phyloP scores from a whole-genome alignment of 2,797 vertebrate species.

The Octomys mimax region DNA sequence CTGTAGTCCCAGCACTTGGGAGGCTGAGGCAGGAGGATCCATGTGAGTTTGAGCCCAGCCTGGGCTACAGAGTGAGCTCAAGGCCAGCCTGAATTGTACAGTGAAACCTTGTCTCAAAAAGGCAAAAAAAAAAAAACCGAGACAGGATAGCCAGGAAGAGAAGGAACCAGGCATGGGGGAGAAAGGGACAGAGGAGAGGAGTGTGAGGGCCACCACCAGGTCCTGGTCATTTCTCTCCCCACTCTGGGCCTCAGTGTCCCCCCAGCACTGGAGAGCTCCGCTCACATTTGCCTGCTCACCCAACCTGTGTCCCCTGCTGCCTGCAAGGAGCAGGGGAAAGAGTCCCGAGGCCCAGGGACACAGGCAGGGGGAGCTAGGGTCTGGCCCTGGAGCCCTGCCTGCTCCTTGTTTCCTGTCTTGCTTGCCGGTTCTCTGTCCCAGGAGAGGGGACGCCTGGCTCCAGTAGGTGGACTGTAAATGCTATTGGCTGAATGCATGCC shows the following conservation, averaged over 20 bases:
- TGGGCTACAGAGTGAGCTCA: too few relatives aligned
- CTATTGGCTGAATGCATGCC: background rate
- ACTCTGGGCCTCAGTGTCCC: background rate
- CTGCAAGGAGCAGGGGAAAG: background rate
- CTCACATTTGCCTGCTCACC: too few relatives aligned
- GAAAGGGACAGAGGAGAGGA: background rate
- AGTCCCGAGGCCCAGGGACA: background rate
- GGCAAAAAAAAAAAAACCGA: too few relatives aligned
- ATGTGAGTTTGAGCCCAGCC: too few relatives aligned
- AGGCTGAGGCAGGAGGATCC: too few relatives aligned
- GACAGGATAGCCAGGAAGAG: background rate
- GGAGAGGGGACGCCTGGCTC: background rate
- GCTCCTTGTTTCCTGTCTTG: background rate
- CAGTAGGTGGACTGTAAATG: background rate
- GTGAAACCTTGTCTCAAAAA: too few relatives aligned
- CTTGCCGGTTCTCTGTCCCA: background rate
- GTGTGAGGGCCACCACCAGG: rapidly evolving
- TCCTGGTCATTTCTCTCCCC: background rate
- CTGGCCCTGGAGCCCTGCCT: background rate
- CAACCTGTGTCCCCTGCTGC: too few relatives aligned
- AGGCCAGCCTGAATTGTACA: too few relatives aligned
- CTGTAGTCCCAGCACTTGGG: too few relatives aligned
- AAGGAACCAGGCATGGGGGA: background rate
- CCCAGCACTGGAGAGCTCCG: background rate
- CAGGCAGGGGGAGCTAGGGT: background rate